Base-by-base conservation (phyloP, 2,113 vertebrate genomes). In the Callospermophilus lateralis region DNA sequence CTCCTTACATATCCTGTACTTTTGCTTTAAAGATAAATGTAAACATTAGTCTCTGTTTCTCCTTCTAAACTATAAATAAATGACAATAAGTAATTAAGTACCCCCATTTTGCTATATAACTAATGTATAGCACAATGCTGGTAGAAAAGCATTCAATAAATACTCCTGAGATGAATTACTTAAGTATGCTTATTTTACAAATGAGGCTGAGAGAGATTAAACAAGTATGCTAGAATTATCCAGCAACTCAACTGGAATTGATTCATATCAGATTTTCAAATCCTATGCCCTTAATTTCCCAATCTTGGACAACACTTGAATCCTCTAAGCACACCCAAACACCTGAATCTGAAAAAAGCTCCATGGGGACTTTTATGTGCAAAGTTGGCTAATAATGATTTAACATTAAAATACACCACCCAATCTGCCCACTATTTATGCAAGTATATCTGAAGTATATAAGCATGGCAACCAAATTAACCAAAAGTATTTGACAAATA, bases 101-200 rank as follows among this genome's bases (percentile, higher is more conserved):
- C 37, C 48, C 48, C 63, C 45, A 37, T 42, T 87, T 76, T 61
- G n/a, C 34, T 87, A 3, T 37, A n/a, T 24, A 65, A 1, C n/a
- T 93, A 88, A 67, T 53, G 32, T n/a, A 26, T 90, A 93, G 89
- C 32, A 72, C 30, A 88, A 55, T 1, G 2, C n/a, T 37, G 4
- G 12, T 17, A 13, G 39, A 84, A 94, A 51, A 83, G 53, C 28
- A 37, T 42, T 90, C 16, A 61, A 93, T 19, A 79, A 79, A 84
- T 70, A 58, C 28, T 72, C 22, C 63, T 91, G 42, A 61, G 24
- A 87, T 80, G 24, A 84, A 84, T 72, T 76, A 87, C 3, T 63
- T 77, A 88, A 88, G n/a, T 70, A 73, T 42, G 32, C n/a, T 61
- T 78, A 91, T 39, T 95, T 87, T 51, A 73, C 55, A 95, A 84